Conservation (phyloP, 2,113 vertebrate species). For the Siniperca knerii region DNA sequence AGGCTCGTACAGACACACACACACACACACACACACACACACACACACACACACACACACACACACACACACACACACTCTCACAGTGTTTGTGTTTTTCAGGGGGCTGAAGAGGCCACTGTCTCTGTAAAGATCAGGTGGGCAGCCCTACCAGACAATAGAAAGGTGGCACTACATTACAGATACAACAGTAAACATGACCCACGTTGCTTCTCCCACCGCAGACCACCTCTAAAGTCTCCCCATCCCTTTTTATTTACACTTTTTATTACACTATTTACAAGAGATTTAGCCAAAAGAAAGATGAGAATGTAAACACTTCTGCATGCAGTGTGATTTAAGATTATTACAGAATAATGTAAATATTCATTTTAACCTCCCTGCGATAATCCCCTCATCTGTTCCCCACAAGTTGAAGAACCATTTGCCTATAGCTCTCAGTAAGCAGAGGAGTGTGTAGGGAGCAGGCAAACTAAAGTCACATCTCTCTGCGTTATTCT, state of each 20-base stretch:
- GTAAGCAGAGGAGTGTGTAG: constrained; percentile 59
- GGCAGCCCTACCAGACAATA: constrained; percentile 9
- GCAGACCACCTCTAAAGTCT: constrained; percentile 24
- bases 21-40: background rate
- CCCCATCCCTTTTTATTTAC: constrained; percentile 32
- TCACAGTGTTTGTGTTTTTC: constrained; percentile 2
- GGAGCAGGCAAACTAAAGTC: constrained; percentile 70
- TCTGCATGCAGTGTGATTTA: constrained; percentile 55
- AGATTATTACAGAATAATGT: constrained; percentile 73
- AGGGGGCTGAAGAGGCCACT: background rate
- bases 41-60: background rate
- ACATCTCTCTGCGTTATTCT: constrained; percentile 71
- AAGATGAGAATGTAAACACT: constrained; percentile 57
- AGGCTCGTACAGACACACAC: background rate
- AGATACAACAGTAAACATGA: constrained; percentile 20
- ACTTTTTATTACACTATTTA: background rate
- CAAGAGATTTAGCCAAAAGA: constrained; percentile 44
- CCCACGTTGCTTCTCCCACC: background rate
- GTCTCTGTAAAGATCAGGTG: constrained; percentile 16
- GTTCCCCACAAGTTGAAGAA: constrained; percentile 64
- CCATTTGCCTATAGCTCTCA: constrained; percentile 62
- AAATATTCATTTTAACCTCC: constrained; percentile 72
- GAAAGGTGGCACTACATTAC: constrained; percentile 16
- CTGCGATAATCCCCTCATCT: constrained; percentile 71
- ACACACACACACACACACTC: background rate